Conservation (phyloP, 2,113 vertebrate species). For the Cinclus mexicanus region DNA sequence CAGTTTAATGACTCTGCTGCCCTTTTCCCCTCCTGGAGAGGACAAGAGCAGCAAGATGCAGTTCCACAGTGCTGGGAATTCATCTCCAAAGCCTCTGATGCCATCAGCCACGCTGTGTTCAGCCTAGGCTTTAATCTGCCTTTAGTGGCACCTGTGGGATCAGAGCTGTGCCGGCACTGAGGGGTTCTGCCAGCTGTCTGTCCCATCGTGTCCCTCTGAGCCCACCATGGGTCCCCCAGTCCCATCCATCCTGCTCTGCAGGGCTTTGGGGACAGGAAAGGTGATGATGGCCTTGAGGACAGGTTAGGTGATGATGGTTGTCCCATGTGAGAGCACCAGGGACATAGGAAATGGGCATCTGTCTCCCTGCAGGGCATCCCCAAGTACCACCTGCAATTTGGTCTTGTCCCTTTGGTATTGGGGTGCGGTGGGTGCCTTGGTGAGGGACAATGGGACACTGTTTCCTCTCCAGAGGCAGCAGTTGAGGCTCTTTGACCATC, state of each 20-base stretch:
- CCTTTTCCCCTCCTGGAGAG: background rate
- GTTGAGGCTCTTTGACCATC: background rate
- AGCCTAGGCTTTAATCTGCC: background rate
- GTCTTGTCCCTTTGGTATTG: rapidly evolving
- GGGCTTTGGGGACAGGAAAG: background rate
- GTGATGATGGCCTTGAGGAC: background rate
- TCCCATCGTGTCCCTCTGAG: background rate
- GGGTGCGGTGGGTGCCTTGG: rapidly evolving
- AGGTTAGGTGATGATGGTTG: background rate
- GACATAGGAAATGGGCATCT: rapidly evolving
- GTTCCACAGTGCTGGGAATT: background rate
- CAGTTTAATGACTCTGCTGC: background rate
- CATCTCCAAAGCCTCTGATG: background rate
- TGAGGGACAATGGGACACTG: background rate
- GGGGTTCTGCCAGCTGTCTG: background rate
- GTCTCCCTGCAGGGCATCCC: background rate
- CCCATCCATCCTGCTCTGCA: background rate
- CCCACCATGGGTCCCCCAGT: rapidly evolving
- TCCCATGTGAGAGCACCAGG: background rate
- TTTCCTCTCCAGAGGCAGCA: background rate
- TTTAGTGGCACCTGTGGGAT: background rate
- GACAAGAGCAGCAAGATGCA: background rate
- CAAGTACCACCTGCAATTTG: background rate
- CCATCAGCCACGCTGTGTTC: rapidly evolving
- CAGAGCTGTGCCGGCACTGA: background rate